A percentile compares a stretch with the other conserved stretches of the same genome.
Evolutionary conservation across 2,888 invertebrate species (phyloP).

Genomic region (Ornithoptera priamus): DNA sequence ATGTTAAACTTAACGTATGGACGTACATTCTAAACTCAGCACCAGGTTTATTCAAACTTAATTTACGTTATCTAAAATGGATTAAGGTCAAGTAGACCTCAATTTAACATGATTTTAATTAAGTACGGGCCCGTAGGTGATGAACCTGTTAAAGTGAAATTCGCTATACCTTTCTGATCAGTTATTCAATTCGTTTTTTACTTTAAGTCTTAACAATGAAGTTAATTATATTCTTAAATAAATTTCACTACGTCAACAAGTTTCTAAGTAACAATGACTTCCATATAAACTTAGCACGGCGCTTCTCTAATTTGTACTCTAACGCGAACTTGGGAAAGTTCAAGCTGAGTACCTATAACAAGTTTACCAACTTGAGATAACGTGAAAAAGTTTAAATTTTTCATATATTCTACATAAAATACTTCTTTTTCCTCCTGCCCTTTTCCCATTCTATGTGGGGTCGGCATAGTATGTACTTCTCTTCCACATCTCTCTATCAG

Average conservation of each 20-base stretch:
- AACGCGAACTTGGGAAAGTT: not conserved
- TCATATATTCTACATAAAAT: not conserved
- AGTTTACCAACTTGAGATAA: not conserved
- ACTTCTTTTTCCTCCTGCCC: no score
- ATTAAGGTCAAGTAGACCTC: not conserved
- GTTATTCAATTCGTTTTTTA: not conserved
- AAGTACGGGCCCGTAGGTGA: not conserved
- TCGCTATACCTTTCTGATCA: not conserved
- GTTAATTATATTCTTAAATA: not conserved
- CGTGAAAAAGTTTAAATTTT: not conserved
- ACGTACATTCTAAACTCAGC: not conserved
- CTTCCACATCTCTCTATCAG: no score
- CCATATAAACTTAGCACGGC: not conserved
- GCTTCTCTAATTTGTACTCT: not conserved
- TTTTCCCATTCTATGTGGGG: no score
- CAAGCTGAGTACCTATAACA: not conserved
- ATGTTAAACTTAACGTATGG: not conserved
- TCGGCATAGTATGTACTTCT: no score
- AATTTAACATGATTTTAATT: not conserved
- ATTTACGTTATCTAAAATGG: not conserved
- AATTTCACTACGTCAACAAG: not conserved
- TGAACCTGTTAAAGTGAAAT: not conserved
- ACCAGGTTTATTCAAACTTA: not conserved
- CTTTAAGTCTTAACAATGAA: not conserved
- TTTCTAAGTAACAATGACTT: not conserved